Conservation (phyloP, 2,113 vertebrate species). For the Pao palembangensis region DNA sequence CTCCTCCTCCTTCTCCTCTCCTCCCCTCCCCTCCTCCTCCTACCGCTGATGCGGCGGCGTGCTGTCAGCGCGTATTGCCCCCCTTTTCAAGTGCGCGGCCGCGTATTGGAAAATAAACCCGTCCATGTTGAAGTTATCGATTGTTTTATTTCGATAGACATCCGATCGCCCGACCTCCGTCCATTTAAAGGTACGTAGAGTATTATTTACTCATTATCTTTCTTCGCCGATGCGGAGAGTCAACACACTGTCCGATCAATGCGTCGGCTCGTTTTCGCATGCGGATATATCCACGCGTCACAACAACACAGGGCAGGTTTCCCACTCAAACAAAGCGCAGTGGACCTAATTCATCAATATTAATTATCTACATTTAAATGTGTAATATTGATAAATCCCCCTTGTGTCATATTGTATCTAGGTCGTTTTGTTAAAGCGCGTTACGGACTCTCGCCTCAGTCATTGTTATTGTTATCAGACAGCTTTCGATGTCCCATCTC, state of each 20-base stretch:
- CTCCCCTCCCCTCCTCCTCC: background rate
- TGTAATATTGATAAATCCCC: background rate
- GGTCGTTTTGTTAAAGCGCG: conserved; percentile 55
- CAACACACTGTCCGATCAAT: conserved; percentile 31
- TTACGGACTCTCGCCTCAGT: conserved; percentile 37
- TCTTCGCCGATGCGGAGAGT: conserved; percentile 1
- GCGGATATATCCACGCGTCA: conserved; percentile 54
- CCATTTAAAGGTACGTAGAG: conserved; percentile 35
- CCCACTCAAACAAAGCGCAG: conserved; percentile 11
- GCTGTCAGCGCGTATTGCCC: conserved; percentile 37
- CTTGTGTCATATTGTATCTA: conserved; percentile 23
- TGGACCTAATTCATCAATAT: background rate
- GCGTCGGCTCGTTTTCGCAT: conserved; percentile 30
- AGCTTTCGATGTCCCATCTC: conserved; percentile 21
- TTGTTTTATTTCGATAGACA: conserved; percentile 7
- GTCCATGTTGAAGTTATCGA: conserved; percentile 32
- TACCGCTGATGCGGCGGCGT: conserved; percentile 21
- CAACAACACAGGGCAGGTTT: conserved; percentile 46
- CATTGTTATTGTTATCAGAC: conserved; percentile 44
- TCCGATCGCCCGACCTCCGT: fast-evolving
- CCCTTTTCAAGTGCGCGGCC: conserved; percentile 31
- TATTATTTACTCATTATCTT: background rate
- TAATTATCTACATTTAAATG: background rate
- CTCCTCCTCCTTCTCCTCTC: too few species aligned
- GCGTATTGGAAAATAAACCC: conserved; percentile 48